phyloP scores from a whole-genome alignment of 2,888 invertebrate genomes.

The Apamea monoglypha region DNA sequence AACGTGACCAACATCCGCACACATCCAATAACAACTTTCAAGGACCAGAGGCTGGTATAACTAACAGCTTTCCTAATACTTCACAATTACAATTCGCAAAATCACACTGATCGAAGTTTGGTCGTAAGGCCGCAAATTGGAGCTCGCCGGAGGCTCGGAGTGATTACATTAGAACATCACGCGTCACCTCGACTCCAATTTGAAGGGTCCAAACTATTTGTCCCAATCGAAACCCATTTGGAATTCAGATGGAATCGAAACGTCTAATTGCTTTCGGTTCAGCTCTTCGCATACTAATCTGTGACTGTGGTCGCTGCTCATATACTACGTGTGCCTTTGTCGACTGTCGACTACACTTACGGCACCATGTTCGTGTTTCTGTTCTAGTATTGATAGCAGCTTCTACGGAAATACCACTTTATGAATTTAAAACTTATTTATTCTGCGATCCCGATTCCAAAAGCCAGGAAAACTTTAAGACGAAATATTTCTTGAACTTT shows the following conservation, averaged over 20 bases:
- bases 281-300: slow-evolving; percentile 79
- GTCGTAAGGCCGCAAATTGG: slow-evolving; percentile 61
- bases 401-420: slow-evolving; percentile 11
- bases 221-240: slow-evolving; percentile 77
- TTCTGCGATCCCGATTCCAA: slow-evolving; percentile 18
- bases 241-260: slow-evolving; percentile 81
- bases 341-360: slow-evolving; percentile 37
- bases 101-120: slow-evolving; percentile 65
- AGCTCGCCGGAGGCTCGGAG: slow-evolving; percentile 48
- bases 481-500: slow-evolving; percentile 52
- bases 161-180: slow-evolving; percentile 73
- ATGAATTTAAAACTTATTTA: slow-evolving; percentile 19
- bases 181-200: slow-evolving; percentile 71
- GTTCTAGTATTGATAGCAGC: background rate
- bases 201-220: slow-evolving; percentile 71
- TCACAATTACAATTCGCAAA: slow-evolving; percentile 61
- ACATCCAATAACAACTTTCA: slow-evolving; percentile 2
- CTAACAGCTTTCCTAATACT: slow-evolving; percentile 37
- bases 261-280: slow-evolving; percentile 83
- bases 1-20: slow-evolving; percentile 33
- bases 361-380: slow-evolving; percentile 6
- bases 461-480: slow-evolving; percentile 28
- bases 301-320: slow-evolving; percentile 54
- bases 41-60: slow-evolving; percentile 7
- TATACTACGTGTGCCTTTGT: slow-evolving; percentile 52